Percentiles rank a stretch among this genome's conserved stretches.
These are phyloP conservation scores for Orthosia incerta DNA, from an alignment of 2,888 invertebrate genomes.

Conservation along the genomic window DNA sequence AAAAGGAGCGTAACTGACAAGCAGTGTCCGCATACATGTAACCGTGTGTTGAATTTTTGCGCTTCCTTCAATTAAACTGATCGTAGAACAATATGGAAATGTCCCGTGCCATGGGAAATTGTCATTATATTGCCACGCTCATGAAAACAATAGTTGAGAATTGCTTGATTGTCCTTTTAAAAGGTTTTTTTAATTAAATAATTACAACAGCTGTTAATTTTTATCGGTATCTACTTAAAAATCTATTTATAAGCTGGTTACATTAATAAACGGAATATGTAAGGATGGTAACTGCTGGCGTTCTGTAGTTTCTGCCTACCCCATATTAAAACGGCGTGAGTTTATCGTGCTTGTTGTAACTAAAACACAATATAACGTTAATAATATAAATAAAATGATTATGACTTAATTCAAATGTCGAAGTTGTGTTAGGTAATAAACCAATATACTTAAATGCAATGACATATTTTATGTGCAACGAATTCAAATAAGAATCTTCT, in stretches of 20 bases:
- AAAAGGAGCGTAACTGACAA: constrained; percentile 52
- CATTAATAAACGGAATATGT: no score
- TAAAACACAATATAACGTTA: no score
- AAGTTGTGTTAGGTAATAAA: no score
- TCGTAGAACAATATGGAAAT: constrained; percentile 59
- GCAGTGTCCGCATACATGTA: constrained; percentile 39
- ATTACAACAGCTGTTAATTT: constrained; percentile 2
- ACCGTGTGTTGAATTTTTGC: background rate
- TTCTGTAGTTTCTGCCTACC: no score
- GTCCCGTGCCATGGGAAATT: constrained; percentile 51
- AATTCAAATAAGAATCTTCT: no score
- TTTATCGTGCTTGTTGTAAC: no score
- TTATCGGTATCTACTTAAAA: background rate
- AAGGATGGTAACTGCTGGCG: no score
- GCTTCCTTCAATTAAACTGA: constrained; percentile 41
- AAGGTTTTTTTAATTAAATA: constrained; percentile 38
- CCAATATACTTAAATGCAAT: no score
- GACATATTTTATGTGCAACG: no score
- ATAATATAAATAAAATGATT: no score
- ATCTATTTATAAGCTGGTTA: background rate
- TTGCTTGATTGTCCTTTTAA: constrained; percentile 49
- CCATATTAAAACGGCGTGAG: no score
- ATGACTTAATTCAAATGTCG: no score
- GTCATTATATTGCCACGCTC: constrained; percentile 15
- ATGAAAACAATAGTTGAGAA: constrained; percentile 61